Evolutionary conservation across 2,797 vertebrate species (phyloP).

Genomic region (Melanitta fusca): DNA sequence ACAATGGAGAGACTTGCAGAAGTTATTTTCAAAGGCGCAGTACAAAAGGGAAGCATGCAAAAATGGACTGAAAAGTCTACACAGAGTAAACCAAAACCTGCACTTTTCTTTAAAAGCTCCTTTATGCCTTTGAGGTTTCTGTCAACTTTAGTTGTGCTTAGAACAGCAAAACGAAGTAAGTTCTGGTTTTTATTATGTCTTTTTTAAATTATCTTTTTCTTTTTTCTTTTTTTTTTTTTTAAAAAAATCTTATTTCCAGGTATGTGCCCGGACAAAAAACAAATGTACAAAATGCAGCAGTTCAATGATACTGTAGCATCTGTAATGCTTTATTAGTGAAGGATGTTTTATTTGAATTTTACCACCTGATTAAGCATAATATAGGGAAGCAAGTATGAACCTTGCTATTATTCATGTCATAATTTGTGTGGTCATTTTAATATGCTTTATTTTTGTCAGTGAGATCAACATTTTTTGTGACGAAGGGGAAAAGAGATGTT

Average conservation of each 20-base stretch:
- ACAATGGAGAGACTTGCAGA: conserved; percentile 88
- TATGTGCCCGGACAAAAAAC: not conserved
- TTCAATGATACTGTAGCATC: not conserved
- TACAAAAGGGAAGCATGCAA: conserved; percentile 41
- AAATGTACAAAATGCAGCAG: not conserved
- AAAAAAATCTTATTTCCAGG: not conserved
- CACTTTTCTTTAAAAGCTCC: conserved; percentile 84
- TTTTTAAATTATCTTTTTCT: no score
- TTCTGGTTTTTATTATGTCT: not conserved
- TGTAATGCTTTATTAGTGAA: not conserved
- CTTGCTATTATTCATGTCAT: not conserved
- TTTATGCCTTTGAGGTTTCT: conserved; percentile 84
- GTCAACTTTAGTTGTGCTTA: conserved; percentile 88
- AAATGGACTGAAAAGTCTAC: conserved; percentile 33
- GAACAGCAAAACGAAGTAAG: conserved; percentile 90
- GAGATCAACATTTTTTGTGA: not conserved
- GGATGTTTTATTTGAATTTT: not conserved
- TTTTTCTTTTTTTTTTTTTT: no score
- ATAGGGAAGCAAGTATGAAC: not conserved
- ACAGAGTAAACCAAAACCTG: conserved; percentile 70
- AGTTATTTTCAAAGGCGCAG: conserved; percentile 84
- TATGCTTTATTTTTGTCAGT: not conserved
- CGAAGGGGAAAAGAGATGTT: not conserved
- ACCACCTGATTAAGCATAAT: not conserved
- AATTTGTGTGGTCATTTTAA: not conserved